Evolutionary conservation across 2,888 invertebrate species (phyloP).

Genomic region (Odontothrips loti): DNA sequence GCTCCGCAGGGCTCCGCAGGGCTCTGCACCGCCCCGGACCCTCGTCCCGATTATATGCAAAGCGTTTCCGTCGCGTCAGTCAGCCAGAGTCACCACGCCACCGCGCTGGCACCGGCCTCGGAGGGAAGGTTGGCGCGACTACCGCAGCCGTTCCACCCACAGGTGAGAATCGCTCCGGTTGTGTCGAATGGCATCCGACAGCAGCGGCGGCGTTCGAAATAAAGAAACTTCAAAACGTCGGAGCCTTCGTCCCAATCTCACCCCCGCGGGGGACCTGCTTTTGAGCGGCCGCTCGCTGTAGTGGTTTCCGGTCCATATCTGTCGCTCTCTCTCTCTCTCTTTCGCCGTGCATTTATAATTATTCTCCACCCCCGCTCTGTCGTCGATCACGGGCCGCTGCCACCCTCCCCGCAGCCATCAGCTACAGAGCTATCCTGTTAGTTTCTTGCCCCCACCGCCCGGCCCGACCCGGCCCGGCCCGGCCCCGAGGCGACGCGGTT

Average conservation of each 20-base stretch:
- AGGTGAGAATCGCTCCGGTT: no score
- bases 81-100: not conserved
- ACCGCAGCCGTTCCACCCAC: no score
- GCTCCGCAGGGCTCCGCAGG: no score
- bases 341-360: constrained; percentile 10
- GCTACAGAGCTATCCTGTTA: not conserved
- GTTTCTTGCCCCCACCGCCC: not conserved
- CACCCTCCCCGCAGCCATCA: not conserved
- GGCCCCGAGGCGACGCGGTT: constrained; percentile 3
- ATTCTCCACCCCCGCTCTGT: not conserved
- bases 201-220: no score
- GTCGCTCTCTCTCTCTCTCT: not conserved
- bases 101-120: no score
- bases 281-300: no score
- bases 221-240: no score
- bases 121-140: no score
- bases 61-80: not conserved
- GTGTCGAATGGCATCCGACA: no score
- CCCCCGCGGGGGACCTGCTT: no score
- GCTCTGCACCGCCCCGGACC: not conserved
- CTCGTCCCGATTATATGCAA: constrained; percentile 8
- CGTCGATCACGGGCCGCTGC: not conserved
- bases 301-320: no score
- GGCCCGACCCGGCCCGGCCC: not conserved
- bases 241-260: no score